Base-by-base conservation (phyloP, 1,140 invertebrate species). In the Lucilia cuprina region DNA sequence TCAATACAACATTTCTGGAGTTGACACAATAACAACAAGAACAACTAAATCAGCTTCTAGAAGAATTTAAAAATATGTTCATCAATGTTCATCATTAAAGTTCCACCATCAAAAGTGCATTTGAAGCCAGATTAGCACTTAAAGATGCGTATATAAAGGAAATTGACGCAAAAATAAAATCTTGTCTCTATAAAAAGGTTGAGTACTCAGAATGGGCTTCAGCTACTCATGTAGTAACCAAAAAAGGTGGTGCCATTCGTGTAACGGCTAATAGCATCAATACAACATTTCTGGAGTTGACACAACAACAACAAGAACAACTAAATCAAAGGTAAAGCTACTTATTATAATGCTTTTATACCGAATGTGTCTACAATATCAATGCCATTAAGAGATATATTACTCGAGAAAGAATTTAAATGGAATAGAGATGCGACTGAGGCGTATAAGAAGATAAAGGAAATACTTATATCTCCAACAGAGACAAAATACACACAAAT, bases 401-500 rank as follows among this genome's bases (percentile, higher is more conserved):
- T 84, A 78, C 41, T 50, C 21, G 5, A 74, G n/a, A 47, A 83
- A 74, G 65, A 74, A 83, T 74, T 74, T 1, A 35, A 49, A 47
- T 83, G 82, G 82, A 84, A 30, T 21, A 25, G 13, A 78, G 21
- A 84, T 19, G 34, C 34, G 30, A 30, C 2, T 75, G 25, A 75
- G 74, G 80, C 84, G n/a, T 84, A 25, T 50, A 82, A n/a, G 2
- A 13, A 82, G 17, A 74, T 84, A 5, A 84, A 84, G 19, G n/a
- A 84, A 17, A 34, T 25, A 35, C 25, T 84, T 13, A 60, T 65
- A 30, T 77, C 74, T 60, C 74, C 41, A 55, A 87, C 91, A 25
- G 92, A 94, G 87, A 86, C 85, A 83, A 91, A 91, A 75, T 92
- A 92, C 84, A 60, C 87, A 41, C 88, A 92, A 83, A 89, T 92